A percentile compares a stretch with the other conserved stretches of the same genome.
These are phyloP conservation scores for Colaptes auratus DNA, from an alignment of 2,113 vertebrate genomes.

Conservation along the genomic window DNA sequence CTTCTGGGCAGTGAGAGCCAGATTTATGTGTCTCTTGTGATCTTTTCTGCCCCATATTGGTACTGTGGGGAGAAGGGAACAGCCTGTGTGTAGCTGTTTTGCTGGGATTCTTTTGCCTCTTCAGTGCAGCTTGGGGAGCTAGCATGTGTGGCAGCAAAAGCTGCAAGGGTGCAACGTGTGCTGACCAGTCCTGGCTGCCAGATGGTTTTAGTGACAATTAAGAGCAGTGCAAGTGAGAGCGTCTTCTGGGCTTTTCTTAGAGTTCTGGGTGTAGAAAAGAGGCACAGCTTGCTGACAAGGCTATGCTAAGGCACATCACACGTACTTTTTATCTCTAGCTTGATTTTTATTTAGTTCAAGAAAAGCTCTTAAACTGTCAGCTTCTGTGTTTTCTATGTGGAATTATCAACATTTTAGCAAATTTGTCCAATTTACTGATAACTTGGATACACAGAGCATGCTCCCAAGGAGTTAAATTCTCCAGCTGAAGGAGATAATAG, in stretches of 20 bases:
- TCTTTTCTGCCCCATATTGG: background rate
- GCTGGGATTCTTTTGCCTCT: background rate
- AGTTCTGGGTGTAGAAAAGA: background rate
- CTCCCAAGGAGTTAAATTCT: background rate
- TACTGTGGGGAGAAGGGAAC: background rate
- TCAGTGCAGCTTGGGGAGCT: background rate
- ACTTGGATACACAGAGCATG: background rate
- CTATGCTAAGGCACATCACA: background rate
- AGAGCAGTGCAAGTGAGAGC: background rate
- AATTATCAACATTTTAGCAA: background rate
- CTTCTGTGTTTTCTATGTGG: background rate
- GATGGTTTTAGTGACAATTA: background rate
- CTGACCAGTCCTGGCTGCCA: background rate
- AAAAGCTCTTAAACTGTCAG: background rate
- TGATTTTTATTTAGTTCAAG: background rate
- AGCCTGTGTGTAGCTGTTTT: background rate
- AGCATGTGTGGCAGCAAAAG: background rate
- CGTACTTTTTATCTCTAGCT: background rate
- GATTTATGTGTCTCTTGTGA: background rate
- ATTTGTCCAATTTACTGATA: background rate
- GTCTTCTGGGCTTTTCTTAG: background rate
- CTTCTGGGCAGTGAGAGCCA: background rate
- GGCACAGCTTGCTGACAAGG: background rate
- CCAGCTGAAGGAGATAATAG: background rate
- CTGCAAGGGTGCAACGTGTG: accelerated